Conservation (phyloP, 1,140 invertebrate genomes). For the Gonatopus flavifemur region DNA sequence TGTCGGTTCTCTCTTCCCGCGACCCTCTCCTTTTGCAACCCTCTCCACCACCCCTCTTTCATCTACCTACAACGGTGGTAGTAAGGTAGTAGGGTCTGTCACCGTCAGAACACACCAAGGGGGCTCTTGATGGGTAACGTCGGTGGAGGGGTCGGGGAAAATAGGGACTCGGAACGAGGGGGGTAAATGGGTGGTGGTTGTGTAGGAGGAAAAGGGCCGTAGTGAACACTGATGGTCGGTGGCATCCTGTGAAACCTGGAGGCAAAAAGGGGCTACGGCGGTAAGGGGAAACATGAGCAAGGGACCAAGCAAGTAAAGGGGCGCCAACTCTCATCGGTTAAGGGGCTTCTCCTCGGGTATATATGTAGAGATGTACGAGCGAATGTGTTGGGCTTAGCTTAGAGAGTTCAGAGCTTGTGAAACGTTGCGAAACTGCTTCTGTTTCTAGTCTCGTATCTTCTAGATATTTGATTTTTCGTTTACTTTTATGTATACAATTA, state of each 20-base stretch:
- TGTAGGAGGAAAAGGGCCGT: conserved; percentile 19
- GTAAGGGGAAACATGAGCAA: conserved; percentile 21
- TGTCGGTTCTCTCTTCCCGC: conserved; percentile 25
- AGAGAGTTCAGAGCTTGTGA: too few species aligned
- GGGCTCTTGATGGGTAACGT: conserved; percentile 30
- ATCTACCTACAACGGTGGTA: conserved; percentile 13
- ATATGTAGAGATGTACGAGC: too few species aligned
- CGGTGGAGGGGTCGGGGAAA: conserved; percentile 20
- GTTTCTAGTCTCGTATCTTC: too few species aligned
- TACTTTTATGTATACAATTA: too few species aligned
- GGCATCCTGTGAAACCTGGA: conserved; percentile 14
- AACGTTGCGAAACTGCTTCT: too few species aligned
- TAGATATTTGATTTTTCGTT: too few species aligned
- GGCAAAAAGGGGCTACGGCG: conserved; percentile 24
- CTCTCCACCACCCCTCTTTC: background rate
- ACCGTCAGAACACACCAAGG: conserved; percentile 49
- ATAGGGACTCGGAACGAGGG: conserved; percentile 16
- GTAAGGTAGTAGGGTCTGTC: conserved; percentile 55
- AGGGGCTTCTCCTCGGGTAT: conserved; percentile 44
- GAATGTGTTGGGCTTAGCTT: too few species aligned
- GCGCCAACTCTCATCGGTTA: conserved; percentile 41
- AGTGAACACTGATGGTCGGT: conserved; percentile 17
- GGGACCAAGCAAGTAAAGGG: conserved; percentile 45
- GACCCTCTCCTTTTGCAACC: conserved; percentile 9
- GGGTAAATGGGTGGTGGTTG: conserved; percentile 20